Base-by-base conservation (phyloP, 2,888 invertebrate genomes). In the Ariolimax columbianus region DNA sequence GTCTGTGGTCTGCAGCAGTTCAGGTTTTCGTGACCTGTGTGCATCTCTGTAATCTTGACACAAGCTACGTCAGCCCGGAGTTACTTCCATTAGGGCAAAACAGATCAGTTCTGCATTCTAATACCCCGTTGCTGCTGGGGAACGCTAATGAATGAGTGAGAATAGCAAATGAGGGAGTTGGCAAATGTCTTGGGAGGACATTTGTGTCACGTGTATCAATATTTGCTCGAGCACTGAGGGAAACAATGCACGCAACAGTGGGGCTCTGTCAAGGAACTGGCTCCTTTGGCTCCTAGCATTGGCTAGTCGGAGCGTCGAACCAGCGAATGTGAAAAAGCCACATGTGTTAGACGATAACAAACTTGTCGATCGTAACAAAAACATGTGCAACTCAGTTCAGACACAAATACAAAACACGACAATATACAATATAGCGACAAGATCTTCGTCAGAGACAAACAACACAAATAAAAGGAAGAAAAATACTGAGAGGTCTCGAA, bases 181-280 rank as follows among this genome's bases (percentile, higher is more conserved):
- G 36, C 11, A 6, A 77, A 38, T 59, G 55, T 26, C 23, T 26
- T 33, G 9, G 19, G 30, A 59, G 59, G 59, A 47, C 73, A 73
- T 1, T 47, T 73, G 40, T 26, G 73, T 73, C 73, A 73, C 73
- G 73, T n/a, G n/a, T 30, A 47, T 73, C 73, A 73, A 73, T 73
- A n/a, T 73, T 73, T 73, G 73, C 38, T 19, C 47, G n/a, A 2
- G 43, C 43, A 77, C 55, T 55, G 33, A 55, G 38, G 38, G 59
- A 77, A 38, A 55, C 51, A n/a, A 30, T 9, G 77, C 51, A 55
- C 59, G 59, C 77, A 38, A 55, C 55, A 77, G 55, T 19, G 30
- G 17, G 36, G 73, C n/a, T 43, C 43, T 47, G 2, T n/a, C 19
- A 38, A n/a, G 47, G 47, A 47, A 47, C 9, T 47, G 19, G 19